Evolutionary conservation across 2,113 vertebrate genomes (phyloP).

Genomic region (Ranitomeya imitator): DNA sequence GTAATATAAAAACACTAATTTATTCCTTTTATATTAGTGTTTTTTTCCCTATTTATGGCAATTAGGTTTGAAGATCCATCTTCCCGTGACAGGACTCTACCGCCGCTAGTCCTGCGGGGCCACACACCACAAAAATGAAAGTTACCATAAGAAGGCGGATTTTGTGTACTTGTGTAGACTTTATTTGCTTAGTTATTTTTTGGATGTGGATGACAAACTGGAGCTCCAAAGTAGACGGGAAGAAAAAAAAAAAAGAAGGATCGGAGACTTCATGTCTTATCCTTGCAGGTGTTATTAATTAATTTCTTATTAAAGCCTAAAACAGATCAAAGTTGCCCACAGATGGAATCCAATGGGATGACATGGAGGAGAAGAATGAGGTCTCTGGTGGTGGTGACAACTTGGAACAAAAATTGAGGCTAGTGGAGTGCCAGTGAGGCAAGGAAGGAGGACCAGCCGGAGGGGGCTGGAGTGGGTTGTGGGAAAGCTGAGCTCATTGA

Average conservation of each 20-base stretch:
- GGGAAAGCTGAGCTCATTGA: slow-evolving; percentile 28
- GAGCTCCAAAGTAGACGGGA: slow-evolving; percentile 59
- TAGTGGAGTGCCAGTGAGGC: slow-evolving; percentile 50
- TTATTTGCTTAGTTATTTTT: slow-evolving; percentile 43
- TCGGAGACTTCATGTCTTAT: slow-evolving; percentile 61
- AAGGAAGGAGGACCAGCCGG: accelerated
- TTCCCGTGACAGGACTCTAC: slow-evolving; percentile 29
- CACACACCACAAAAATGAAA: slow-evolving; percentile 60
- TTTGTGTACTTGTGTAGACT: slow-evolving; percentile 63
- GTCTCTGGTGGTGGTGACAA: slow-evolving; percentile 56
- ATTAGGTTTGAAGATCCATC: slow-evolving; percentile 41
- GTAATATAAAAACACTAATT: slow-evolving; percentile 20
- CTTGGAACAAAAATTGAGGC: slow-evolving; percentile 35
- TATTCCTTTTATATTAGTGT: slow-evolving; percentile 40
- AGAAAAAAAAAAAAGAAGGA: slow-evolving; percentile 41
- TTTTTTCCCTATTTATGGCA: slow-evolving; percentile 41
- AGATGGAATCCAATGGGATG: slow-evolving; percentile 62
- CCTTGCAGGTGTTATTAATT: slow-evolving; percentile 69
- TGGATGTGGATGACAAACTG: slow-evolving; percentile 65
- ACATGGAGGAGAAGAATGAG: slow-evolving; percentile 50
- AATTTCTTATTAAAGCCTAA: slow-evolving; percentile 65
- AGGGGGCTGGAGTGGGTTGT: neutral
- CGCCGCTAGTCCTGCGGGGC: slow-evolving; percentile 53
- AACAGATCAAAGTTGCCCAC: slow-evolving; percentile 66
- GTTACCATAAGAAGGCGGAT: slow-evolving; percentile 66